These are phyloP conservation scores for Drosophila helvetica DNA, from an alignment of 2,888 invertebrate genomes.

Conservation along the genomic window DNA sequence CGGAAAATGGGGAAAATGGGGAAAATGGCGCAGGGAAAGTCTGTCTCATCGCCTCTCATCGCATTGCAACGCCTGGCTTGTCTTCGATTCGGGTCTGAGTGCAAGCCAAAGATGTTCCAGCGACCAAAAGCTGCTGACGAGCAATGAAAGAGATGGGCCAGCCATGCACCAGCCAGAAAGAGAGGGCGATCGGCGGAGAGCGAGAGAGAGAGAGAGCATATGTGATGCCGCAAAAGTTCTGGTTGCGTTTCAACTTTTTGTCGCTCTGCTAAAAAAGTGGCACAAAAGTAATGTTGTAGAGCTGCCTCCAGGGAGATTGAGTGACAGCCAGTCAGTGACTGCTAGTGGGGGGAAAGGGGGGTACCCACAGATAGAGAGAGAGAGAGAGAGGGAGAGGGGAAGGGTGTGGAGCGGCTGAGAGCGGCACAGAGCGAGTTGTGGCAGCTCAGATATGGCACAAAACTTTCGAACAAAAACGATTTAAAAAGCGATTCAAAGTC, in stretches of 20 bases:
- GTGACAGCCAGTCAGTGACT: conserved; percentile 67
- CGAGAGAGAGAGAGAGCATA: background rate
- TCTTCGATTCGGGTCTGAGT: background rate
- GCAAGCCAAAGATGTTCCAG: background rate
- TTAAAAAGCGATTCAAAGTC: conserved; percentile 72
- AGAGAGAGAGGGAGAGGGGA: background rate
- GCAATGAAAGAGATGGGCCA: background rate
- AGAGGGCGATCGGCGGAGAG: conserved; percentile 24
- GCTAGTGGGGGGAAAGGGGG: too few species aligned
- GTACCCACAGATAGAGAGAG: background rate
- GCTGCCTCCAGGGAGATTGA: conserved; percentile 68
- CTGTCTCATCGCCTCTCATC: background rate
- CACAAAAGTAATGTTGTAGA: conserved; percentile 67
- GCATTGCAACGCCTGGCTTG: background rate
- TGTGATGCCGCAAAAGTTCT: conserved; percentile 53
- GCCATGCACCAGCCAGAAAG: background rate
- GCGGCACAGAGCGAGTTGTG: conserved; percentile 26
- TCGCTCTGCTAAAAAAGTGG: conserved; percentile 64
- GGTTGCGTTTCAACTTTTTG: conserved; percentile 70
- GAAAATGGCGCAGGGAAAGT: background rate
- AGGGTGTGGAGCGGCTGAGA: too few species aligned
- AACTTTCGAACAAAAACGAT: conserved; percentile 75
- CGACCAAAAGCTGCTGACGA: background rate
- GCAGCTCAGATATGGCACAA: conserved; percentile 42
- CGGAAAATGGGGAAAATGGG: too few species aligned